Percentiles rank a stretch among this genome's conserved stretches.
These are phyloP conservation scores for Pantala flavescens DNA, from an alignment of 1,140 invertebrate genomes.

Conservation along the genomic window DNA sequence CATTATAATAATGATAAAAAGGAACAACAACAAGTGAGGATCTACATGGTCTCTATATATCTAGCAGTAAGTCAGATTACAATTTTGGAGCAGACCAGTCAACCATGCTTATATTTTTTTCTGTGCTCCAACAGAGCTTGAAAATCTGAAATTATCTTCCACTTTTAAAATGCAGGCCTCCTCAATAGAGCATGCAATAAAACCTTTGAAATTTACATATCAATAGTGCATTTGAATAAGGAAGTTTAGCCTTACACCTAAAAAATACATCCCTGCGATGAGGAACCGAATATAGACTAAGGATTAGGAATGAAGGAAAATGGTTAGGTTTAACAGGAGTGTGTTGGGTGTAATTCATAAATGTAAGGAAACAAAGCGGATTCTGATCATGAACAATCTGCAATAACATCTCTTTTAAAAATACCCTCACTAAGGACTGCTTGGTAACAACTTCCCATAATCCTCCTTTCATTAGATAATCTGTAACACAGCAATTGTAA, in stretches of 20 bases:
- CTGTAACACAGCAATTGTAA: conserved; percentile 4
- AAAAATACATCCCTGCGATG: conserved; percentile 1
- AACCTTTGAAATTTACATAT: conserved; percentile 10
- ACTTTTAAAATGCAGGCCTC: conserved; percentile 9
- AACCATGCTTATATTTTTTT: neutral
- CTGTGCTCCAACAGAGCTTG: neutral
- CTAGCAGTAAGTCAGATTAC: conserved; percentile 9
- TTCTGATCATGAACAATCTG: neutral
- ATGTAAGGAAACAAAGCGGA: neutral
- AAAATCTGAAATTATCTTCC: conserved; percentile 9
- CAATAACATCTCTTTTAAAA: neutral
- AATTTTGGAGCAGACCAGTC: conserved; percentile 4
- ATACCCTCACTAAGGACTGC: conserved; percentile 1
- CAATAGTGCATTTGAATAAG: conserved; percentile 7
- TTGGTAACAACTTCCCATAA: neutral
- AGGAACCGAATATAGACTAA: neutral
- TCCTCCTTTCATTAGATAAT: neutral
- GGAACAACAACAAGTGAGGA: conserved; percentile 8
- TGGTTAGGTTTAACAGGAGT: neutral
- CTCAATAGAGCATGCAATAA: conserved; percentile 9
- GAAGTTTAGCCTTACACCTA: neutral
- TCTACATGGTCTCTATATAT: conserved; percentile 3
- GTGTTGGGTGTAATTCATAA: neutral
- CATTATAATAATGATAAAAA: conserved; percentile 7
- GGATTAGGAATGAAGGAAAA: neutral